A percentile compares a stretch with the other conserved stretches of the same genome.
These are phyloP conservation scores for Crossaster papposus DNA, from an alignment of 53 echinoderm and acorn worm species.

Conservation along the genomic window DNA sequence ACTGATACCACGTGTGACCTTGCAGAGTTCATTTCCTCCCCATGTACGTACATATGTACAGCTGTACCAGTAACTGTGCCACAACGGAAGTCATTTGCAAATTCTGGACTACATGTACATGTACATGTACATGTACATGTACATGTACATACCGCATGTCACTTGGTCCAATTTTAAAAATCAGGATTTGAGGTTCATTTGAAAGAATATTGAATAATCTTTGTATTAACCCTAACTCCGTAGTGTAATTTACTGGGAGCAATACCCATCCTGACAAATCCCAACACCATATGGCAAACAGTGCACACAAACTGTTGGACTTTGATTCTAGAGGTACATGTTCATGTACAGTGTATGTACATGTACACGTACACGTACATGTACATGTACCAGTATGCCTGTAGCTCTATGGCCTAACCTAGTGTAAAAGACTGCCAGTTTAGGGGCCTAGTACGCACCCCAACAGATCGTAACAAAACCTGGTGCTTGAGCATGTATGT, in stretches of 20 bases:
- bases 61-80: background rate
- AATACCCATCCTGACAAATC: too few relatives aligned
- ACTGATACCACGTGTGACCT: too few relatives aligned
- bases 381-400: too few relatives aligned
- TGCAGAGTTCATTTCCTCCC: too few relatives aligned
- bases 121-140: slow-evolving; percentile 2
- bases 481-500: too few relatives aligned
- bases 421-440: background rate
- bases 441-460: background rate
- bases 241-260: too few relatives aligned
- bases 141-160: background rate
- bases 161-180: background rate
- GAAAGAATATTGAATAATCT: too few relatives aligned
- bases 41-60: background rate
- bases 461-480: too few relatives aligned
- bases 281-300: too few relatives aligned
- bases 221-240: too few relatives aligned
- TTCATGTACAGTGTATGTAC: background rate
- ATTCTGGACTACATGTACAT: background rate
- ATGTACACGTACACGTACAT: background rate
- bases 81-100: background rate
- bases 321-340: background rate
- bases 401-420: background rate
- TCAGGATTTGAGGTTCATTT: too few relatives aligned
- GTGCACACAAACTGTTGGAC: too few relatives aligned